Percentiles rank a stretch among this genome's conserved stretches.
Evolutionary conservation across 2,888 invertebrate species (phyloP).

Genomic region (Bembecia ichneumoniformis): DNA sequence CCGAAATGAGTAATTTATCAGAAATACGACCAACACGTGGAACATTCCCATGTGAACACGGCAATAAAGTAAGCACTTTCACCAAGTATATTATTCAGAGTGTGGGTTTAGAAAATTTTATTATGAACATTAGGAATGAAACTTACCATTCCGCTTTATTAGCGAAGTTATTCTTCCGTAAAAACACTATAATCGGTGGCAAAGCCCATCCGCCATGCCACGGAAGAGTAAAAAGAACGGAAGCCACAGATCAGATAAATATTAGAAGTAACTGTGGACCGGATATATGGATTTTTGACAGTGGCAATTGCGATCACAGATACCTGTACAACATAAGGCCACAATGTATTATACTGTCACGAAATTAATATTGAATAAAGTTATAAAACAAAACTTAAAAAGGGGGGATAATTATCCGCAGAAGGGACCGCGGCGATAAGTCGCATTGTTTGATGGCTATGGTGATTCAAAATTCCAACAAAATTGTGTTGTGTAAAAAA

Average conservation of each 20-base stretch:
- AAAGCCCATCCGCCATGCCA: slow-evolving; percentile 71
- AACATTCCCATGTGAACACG: slow-evolving; percentile 1
- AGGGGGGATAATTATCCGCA: too few species aligned
- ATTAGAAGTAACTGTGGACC: too few species aligned
- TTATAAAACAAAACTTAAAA: too few species aligned
- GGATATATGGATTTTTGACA: slow-evolving; percentile 36
- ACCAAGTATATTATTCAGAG: slow-evolving; percentile 27
- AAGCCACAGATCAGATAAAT: slow-evolving; percentile 17
- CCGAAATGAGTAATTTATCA: too few species aligned
- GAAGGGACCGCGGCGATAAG: too few species aligned
- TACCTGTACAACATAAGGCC: too few species aligned
- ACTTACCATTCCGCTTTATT: slow-evolving; percentile 68
- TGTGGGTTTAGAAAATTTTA: slow-evolving; percentile 8
- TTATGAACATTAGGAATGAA: slow-evolving; percentile 22
- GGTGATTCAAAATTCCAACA: too few species aligned
- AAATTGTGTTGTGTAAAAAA: too few species aligned
- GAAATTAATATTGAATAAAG: too few species aligned
- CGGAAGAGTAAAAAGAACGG: slow-evolving; percentile 70
- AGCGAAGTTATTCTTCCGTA: slow-evolving; percentile 64
- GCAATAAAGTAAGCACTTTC: slow-evolving; percentile 21
- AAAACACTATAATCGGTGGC: slow-evolving; percentile 59
- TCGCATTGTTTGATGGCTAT: too few species aligned
- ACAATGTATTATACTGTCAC: too few species aligned
- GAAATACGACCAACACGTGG: slow-evolving; percentile 25
- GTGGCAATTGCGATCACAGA: slow-evolving; percentile 35